Percentiles rank a stretch among this genome's conserved stretches.
Conservation (phyloP, 2,113 vertebrate genomes). For the Butorides virescens region DNA sequence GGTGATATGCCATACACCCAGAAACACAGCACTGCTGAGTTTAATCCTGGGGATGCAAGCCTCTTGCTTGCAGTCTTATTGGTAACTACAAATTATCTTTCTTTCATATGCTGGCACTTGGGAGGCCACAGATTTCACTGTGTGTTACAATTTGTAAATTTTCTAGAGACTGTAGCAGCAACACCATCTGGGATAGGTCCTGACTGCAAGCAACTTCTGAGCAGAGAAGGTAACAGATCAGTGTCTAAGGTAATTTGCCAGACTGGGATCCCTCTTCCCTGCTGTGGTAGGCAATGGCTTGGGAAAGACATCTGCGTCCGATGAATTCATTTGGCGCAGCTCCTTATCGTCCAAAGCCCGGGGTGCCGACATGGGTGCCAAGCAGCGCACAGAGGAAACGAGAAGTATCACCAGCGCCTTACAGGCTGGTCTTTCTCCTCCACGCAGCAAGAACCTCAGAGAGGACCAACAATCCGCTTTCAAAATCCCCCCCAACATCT, state of each 20-base stretch:
- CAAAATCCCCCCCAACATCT: fast-evolving
- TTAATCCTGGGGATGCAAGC: not conserved
- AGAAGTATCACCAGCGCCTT: fast-evolving
- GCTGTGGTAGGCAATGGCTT: not conserved
- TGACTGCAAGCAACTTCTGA: not conserved
- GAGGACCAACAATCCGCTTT: fast-evolving
- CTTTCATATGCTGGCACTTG: not conserved
- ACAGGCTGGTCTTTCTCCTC: not conserved
- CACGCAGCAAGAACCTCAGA: not conserved
- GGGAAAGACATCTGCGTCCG: fast-evolving
- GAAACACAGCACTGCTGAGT: fast-evolving
- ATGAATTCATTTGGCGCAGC: fast-evolving
- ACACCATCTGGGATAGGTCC: not conserved
- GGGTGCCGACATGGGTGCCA: fast-evolving
- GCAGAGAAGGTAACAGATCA: not conserved
- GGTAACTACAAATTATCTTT: not conserved
- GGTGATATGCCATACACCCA: not conserved
- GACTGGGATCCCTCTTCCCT: too few relatives aligned
- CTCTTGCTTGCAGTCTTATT: not conserved
- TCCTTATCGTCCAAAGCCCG: too few relatives aligned
- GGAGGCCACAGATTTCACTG: not conserved
- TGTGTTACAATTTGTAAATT: not conserved
- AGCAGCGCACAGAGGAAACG: not conserved
- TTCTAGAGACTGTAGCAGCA: not conserved
- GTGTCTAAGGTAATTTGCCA: not conserved